These are phyloP conservation scores for Lethrus apterus DNA, from an alignment of 1,140 invertebrate genomes.

Conservation along the genomic window DNA sequence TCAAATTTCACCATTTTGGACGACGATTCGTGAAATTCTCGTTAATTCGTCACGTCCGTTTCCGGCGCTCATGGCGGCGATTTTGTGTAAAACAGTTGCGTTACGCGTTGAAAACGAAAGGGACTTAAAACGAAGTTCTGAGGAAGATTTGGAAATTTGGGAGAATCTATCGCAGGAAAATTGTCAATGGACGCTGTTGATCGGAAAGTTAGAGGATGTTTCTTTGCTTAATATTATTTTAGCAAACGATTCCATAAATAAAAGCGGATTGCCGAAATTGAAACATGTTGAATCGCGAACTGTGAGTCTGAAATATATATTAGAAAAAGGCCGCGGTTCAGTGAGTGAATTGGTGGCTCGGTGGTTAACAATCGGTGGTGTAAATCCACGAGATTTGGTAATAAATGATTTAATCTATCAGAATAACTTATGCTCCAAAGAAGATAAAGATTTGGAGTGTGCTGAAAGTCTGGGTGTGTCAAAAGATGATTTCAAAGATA, in stretches of 20 bases:
- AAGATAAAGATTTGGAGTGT: slow-evolving; percentile 17
- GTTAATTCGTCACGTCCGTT: slow-evolving; percentile 63
- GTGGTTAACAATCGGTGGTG: slow-evolving; percentile 65
- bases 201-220: slow-evolving; percentile 84
- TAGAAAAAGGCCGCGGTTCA: slow-evolving; percentile 74
- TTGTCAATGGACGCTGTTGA: slow-evolving; percentile 76
- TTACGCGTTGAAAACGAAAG: slow-evolving; percentile 45
- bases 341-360: slow-evolving; percentile 75
- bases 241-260: slow-evolving; percentile 46
- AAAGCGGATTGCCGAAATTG: slow-evolving; percentile 46
- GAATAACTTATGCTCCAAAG: slow-evolving; percentile 9
- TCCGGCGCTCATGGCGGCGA: slow-evolving; percentile 63
- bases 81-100: slow-evolving; percentile 68
- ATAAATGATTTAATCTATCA: slow-evolving; percentile 29
- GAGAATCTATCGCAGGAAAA: slow-evolving; percentile 78
- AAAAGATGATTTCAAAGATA: slow-evolving; percentile 24
- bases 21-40: slow-evolving; percentile 58
- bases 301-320: slow-evolving; percentile 65
- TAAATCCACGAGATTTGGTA: slow-evolving; percentile 50
- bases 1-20: slow-evolving; percentile 68
- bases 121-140: slow-evolving; percentile 39
- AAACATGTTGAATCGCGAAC: slow-evolving; percentile 49
- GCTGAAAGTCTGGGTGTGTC: slow-evolving; percentile 29
- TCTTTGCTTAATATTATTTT: slow-evolving; percentile 66
- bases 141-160: slow-evolving; percentile 57